Percentiles rank a stretch among this genome's conserved stretches.
phyloP scores from a whole-genome alignment of 2,888 invertebrate species.

The Eristalis intricaria region DNA sequence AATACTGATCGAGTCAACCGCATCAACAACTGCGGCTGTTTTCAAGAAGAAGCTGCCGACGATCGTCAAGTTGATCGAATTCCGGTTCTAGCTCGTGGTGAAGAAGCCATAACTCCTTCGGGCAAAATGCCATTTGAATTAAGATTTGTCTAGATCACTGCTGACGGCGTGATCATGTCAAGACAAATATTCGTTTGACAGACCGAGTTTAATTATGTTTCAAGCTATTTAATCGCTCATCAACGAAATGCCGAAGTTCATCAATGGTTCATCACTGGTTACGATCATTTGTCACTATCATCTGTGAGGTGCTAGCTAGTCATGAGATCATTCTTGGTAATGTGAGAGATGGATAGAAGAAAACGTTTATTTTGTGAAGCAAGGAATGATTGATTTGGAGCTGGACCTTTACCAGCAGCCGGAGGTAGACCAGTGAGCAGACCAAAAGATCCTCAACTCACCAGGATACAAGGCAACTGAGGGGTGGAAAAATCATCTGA shows the following conservation, averaged over 20 bases:
- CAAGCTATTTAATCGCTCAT: not conserved
- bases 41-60: no score
- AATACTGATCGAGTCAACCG: no score
- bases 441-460: no score
- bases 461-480: no score
- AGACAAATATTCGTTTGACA: not conserved
- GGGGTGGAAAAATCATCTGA: no score
- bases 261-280: not conserved
- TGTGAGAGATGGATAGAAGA: not conserved
- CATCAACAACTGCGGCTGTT: no score
- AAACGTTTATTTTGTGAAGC: no score
- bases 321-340: not conserved
- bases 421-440: no score
- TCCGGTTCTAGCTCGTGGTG: not conserved
- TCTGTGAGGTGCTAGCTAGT: not conserved
- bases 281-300: not conserved
- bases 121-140: not conserved
- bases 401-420: no score
- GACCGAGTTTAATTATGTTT: not conserved
- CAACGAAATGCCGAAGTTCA: not conserved
- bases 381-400: not conserved
- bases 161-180: not conserved
- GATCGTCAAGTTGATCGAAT: not conserved
- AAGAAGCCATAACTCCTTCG: not conserved
- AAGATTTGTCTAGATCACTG: not conserved